Evolutionary conservation across 2,797 vertebrate species (phyloP).

Genomic region (Potorous gilbertii): DNA sequence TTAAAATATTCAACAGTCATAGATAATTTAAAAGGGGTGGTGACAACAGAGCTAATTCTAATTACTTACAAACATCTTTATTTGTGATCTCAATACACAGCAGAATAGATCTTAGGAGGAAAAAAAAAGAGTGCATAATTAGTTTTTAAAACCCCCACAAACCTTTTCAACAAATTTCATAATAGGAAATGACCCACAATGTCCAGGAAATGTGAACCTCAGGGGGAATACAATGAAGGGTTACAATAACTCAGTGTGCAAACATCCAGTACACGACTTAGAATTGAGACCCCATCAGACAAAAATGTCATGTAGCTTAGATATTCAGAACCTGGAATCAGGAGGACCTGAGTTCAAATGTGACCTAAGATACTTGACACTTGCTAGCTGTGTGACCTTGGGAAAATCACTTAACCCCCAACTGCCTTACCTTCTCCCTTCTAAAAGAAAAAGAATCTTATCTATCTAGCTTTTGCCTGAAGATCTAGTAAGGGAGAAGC

Average conservation of each 20-base stretch:
- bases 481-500: background rate
- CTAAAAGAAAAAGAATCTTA: background rate
- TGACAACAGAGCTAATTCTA: background rate
- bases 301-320: background rate
- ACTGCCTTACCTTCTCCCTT: no score
- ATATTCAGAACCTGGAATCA: background rate
- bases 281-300: background rate
- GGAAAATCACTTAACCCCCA: no score
- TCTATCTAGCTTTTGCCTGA: background rate
- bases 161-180: constrained; percentile 29
- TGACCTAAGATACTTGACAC: no score
- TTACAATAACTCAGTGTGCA: background rate
- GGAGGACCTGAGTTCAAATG: no score
- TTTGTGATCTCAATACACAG: constrained; percentile 15
- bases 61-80: constrained; percentile 38
- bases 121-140: background rate
- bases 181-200: background rate
- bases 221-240: background rate
- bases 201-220: background rate
- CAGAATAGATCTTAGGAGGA: constrained; percentile 6
- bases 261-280: background rate
- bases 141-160: background rate
- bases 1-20: background rate
- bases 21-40: background rate
- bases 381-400: no score